phyloP scores from a whole-genome alignment of 2,797 vertebrate species.

The Sorex maritimensis region DNA sequence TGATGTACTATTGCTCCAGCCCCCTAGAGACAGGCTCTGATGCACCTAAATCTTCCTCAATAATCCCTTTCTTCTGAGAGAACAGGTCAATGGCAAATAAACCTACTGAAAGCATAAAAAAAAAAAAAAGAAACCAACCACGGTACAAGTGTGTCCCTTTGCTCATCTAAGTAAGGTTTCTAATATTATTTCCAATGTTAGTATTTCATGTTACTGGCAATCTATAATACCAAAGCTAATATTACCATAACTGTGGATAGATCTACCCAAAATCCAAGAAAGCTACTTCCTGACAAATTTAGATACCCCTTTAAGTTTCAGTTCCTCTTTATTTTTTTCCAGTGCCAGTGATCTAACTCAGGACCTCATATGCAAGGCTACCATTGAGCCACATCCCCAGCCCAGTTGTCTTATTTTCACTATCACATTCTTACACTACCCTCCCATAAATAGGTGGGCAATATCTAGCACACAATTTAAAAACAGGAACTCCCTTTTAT shows the following conservation, averaged over 20 bases:
- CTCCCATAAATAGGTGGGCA: slow-evolving; percentile 20
- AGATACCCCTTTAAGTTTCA: slow-evolving; percentile 10
- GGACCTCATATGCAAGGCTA: not conserved
- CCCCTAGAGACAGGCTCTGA: not conserved
- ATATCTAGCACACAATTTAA: slow-evolving; percentile 51
- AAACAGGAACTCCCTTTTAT: slow-evolving; percentile 61
- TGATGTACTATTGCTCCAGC: no score
- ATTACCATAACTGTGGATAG: slow-evolving; percentile 3
- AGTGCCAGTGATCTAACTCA: not conserved
- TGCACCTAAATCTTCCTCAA: slow-evolving; percentile 45
- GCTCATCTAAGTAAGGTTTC: slow-evolving; percentile 2
- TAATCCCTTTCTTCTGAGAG: slow-evolving; percentile 14
- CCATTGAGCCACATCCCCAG: not conserved
- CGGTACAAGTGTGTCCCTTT: slow-evolving; percentile 19
- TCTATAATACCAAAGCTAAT: slow-evolving; percentile 49
- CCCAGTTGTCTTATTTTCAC: slow-evolving; percentile 4
- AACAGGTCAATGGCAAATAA: not conserved
- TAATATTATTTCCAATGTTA: slow-evolving; percentile 50
- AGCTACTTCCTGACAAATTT: slow-evolving; percentile 54
- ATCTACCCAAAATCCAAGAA: slow-evolving; percentile 1
- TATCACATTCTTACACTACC: slow-evolving; percentile 38
- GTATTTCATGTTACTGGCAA: slow-evolving; percentile 44
- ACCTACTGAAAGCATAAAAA: not conserved
- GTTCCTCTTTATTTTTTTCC: not conserved
- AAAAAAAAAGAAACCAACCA: not conserved